These are phyloP conservation scores for Pseudomyrmex gracilis DNA, from an alignment of 1,140 invertebrate genomes.

Conservation along the genomic window DNA sequence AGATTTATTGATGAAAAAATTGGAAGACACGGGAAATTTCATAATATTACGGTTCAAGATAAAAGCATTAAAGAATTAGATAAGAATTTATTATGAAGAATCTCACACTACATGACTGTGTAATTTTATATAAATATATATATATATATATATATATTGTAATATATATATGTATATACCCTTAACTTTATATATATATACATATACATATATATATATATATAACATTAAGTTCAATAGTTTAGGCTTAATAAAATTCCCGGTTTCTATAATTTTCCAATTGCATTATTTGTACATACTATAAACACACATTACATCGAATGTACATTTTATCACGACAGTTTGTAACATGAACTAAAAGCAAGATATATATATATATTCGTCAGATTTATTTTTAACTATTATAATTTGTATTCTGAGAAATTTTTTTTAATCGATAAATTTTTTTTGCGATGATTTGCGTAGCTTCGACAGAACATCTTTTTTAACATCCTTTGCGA, in stretches of 20 bases:
- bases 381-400: constrained; percentile 16
- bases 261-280: not conserved
- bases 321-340: not conserved
- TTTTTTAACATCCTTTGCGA: constrained; percentile 47
- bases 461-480: constrained; percentile 37
- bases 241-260: not conserved
- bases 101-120: not conserved
- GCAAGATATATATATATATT: not conserved
- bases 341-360: not conserved
- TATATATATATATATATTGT: too few species aligned
- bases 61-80: constrained; percentile 87
- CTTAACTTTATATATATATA: not conserved
- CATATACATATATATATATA: too few species aligned
- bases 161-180: not conserved
- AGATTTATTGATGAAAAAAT: constrained; percentile 89
- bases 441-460: constrained; percentile 6
- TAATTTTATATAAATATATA: not conserved
- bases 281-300: not conserved
- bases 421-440: constrained; percentile 28
- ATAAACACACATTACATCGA: not conserved
- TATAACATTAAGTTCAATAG: not conserved
- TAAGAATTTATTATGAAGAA: constrained; percentile 76
- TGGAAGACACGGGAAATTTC: constrained; percentile 91
- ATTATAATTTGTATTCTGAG: constrained; percentile 15
- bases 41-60: constrained; percentile 86